Evolutionary conservation across 1,140 invertebrate species (phyloP), one percentile per base, ranked within the genome.

Genomic region (Rhopalosiphum padi): DNA sequence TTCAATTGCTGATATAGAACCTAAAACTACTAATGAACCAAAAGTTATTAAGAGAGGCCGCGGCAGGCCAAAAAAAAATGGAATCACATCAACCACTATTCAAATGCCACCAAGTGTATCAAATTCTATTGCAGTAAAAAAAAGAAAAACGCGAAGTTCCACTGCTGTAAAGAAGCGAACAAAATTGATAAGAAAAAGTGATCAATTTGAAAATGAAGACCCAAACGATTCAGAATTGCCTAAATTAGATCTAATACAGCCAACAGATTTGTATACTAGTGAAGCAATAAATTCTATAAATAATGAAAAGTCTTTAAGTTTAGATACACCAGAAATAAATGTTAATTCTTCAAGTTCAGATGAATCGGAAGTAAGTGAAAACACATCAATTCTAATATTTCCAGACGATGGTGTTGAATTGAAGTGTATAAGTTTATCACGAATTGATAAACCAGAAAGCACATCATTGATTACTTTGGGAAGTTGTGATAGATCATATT

Each of bases 51-150:
- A 93, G 60, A 85, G 48, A 55, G n/a, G 91, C 25, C 21, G 91
- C 18, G 91, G 91, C 0, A 86, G 91, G 41, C 82, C 91, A 2
- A 93, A n/a, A 55, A 93, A 93, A 86, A 93, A 41, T 22, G 4
- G 15, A 82, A n/a, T 51, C 0, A 30, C 6, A 85, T 21, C 91
- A 37, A 53, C 25, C 15, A 35, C 11, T 41, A 30, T 35, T 77
- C 48, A 82, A 92, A n/a, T 9, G 1, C 2, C 77, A 92, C 22
- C 82, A 25, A 37, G 82, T 46, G 18, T 83, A 37, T 37, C 43
- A 18, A 53, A 41, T 35, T 11, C 4, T 30, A 2, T 30, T 18
- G 8, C 15, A 68, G 2, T 0, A 23, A 51, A 37, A 83, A 68
- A 51, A 18, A 37, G 8, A 51, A 35, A 8, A 30, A 83, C 35